Evolutionary conservation across 1,140 invertebrate species (phyloP), one percentile per base, ranked within the genome.

Genomic region (Hydropsyche tenuis): DNA sequence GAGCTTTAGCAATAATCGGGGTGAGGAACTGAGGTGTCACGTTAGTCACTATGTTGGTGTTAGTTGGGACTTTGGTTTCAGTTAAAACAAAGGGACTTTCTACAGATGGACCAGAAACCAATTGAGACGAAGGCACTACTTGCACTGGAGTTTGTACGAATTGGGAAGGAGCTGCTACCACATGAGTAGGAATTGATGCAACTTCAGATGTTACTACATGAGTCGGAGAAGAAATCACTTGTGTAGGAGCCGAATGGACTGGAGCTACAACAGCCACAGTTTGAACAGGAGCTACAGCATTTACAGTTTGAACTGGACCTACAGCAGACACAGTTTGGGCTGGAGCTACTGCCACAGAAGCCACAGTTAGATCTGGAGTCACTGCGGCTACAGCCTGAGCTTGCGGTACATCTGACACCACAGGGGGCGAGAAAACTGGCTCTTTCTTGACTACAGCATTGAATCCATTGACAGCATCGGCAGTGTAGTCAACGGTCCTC

Each of bases 401-500:
- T 25, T 4, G 65, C 2, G 60, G 18, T 27, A 42, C 12, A 14
- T 1, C n/a, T 53, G 46, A n/a, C 23, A 51, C 45, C 1, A 46
- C 64, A 18, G 37, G 64, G 18, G 43, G 37, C 30, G 18, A 46
- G 3, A 37, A 14, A 27, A 77, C n/a, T 0, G 76, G 76, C 66
- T 77, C 76, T 68, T 75, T 74, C 65, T 77, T 72, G n/a, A 77
- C 76, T 45, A 77, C 73, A 11, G 76, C 76, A 60, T 77, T 77
- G 60, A 77, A 88, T 75, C 87, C 87, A 74, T 86, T 81, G 4
- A 86, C 78, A 5, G 86, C 82, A 80, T 86, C 85, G 9, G 84
- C 86, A 20, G 84, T 85, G 79, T 87, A 89, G 73, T 88, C 85
- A 22, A 88, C 87, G 68, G 84, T 83, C 51, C 86, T 79, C 16